Conservation (phyloP, 2,113 vertebrate genomes). For the Brienomyrus brachyistius region DNA sequence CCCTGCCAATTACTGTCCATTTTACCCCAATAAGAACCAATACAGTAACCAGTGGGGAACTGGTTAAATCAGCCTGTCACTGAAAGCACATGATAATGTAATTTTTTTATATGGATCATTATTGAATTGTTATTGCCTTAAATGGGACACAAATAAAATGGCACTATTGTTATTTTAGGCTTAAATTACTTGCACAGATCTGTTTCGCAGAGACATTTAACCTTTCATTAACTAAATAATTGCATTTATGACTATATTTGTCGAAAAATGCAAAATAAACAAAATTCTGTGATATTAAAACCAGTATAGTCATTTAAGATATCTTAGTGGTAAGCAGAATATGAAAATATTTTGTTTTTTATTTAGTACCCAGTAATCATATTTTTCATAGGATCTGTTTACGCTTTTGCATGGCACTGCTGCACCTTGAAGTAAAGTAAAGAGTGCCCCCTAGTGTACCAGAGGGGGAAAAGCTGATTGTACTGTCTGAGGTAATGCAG, state of each 20-base stretch:
- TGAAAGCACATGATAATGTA: neutral
- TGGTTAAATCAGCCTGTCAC: neutral
- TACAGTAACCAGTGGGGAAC: neutral
- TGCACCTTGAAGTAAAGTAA: neutral
- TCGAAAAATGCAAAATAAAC: neutral
- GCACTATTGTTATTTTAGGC: neutral
- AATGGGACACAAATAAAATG: neutral
- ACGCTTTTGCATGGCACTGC: neutral
- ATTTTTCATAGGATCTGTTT: neutral
- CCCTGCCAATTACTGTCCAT: neutral
- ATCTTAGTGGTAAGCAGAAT: neutral
- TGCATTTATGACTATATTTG: neutral
- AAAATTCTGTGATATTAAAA: neutral
- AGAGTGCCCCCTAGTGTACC: constrained; percentile 34
- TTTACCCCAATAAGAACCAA: neutral
- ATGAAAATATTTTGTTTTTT: neutral
- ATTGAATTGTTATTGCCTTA: neutral
- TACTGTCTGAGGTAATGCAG: neutral
- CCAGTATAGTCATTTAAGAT: neutral
- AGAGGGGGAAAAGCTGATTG: neutral
- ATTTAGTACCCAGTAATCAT: neutral
- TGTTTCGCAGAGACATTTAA: neutral
- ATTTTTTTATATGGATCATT: neutral
- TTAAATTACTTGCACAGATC: neutral
- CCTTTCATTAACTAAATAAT: neutral